These are phyloP conservation scores for Microhierax caerulescens DNA, from an alignment of 2,797 vertebrate species.

Conservation along the genomic window DNA sequence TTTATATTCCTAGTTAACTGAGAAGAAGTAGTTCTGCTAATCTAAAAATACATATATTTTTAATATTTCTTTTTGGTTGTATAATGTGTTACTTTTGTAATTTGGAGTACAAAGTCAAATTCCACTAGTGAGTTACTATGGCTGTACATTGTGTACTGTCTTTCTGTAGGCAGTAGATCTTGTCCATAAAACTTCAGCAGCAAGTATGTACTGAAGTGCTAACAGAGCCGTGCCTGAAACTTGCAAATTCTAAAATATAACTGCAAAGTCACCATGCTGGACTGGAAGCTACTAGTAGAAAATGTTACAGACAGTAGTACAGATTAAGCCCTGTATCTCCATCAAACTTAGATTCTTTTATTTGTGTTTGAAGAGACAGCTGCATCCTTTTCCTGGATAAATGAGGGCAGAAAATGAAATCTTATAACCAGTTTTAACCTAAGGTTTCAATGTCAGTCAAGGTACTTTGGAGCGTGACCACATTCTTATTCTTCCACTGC, in stretches of 20 bases:
- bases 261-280: background rate
- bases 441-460: background rate
- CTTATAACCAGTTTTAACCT: background rate
- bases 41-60: background rate
- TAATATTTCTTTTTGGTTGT: background rate
- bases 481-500: background rate
- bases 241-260: background rate
- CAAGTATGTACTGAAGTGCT: background rate
- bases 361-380: background rate
- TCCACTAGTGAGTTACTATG: background rate
- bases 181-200: background rate
- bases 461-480: background rate
- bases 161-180: background rate
- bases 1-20: background rate
- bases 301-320: background rate
- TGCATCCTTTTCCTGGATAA: background rate
- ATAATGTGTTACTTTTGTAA: background rate
- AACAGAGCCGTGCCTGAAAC: background rate
- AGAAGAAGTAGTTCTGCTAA: background rate
- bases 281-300: background rate
- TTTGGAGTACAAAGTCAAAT: background rate
- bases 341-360: background rate
- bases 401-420: background rate
- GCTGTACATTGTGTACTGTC: background rate
- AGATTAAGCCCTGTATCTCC: background rate